Percentiles rank a stretch among this genome's conserved stretches.
Evolutionary conservation across 1,140 invertebrate genomes (phyloP).

Genomic region (Papilio aristodemus): DNA sequence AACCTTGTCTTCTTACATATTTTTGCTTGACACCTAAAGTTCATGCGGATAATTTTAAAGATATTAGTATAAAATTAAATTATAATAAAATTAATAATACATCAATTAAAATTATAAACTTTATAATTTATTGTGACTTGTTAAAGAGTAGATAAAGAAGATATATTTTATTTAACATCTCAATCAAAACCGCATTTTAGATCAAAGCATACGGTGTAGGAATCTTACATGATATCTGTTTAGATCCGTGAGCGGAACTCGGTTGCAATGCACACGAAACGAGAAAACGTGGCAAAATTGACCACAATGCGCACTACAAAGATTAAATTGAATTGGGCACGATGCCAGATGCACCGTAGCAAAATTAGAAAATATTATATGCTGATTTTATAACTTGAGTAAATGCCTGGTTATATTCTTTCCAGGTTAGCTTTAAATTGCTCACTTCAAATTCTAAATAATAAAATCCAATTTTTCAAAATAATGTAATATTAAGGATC

Average conservation of each 20-base stretch:
- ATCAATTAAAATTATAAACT: too few relatives aligned
- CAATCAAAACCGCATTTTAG: background rate
- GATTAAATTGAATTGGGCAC: slow-evolving; percentile 75
- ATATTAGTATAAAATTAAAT: too few relatives aligned
- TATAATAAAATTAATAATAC: too few relatives aligned
- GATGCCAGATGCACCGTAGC: slow-evolving; percentile 54
- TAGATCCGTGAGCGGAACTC: background rate
- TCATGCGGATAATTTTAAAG: too few relatives aligned
- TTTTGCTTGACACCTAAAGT: too few relatives aligned
- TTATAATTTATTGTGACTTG: too few relatives aligned
- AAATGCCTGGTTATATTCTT: slow-evolving; percentile 35
- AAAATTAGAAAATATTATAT: slow-evolving; percentile 74
- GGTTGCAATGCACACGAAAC: slow-evolving; percentile 41
- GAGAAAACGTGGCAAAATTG: slow-evolving; percentile 56
- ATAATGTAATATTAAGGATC: too few relatives aligned
- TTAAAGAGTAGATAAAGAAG: background rate
- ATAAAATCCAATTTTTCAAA: slow-evolving; percentile 1
- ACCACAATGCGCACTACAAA: slow-evolving; percentile 68
- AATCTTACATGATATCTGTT: background rate
- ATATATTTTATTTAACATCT: background rate
- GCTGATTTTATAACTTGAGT: slow-evolving; percentile 59
- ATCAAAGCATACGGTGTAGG: background rate
- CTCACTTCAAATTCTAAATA: background rate
- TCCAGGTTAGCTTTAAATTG: slow-evolving; percentile 9
- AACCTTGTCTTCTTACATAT: too few relatives aligned